Evolutionary conservation across 2,113 vertebrate species (phyloP).

Genomic region (Serinus canaria): DNA sequence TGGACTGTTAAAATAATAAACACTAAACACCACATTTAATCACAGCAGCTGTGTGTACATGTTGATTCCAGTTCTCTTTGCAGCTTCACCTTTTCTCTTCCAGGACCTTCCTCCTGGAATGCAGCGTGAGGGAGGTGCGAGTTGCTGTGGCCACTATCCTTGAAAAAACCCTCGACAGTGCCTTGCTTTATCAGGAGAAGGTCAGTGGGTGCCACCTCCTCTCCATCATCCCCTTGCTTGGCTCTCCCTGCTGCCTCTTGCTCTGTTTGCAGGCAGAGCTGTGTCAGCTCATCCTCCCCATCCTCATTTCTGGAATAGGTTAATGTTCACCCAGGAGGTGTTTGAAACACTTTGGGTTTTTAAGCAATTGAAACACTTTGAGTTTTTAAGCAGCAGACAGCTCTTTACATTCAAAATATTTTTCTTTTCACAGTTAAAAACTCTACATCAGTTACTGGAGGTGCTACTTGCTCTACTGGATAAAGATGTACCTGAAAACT

Average conservation of each 20-base stretch:
- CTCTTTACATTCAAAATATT: not conserved
- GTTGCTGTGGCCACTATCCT: slow-evolving; percentile 93
- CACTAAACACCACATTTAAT: not conserved
- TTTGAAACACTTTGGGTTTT: not conserved
- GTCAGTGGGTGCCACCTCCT: slow-evolving; percentile 62
- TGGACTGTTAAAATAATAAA: not conserved
- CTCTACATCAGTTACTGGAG: slow-evolving; percentile 85
- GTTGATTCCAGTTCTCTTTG: slow-evolving; percentile 21
- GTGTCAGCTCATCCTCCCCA: not conserved
- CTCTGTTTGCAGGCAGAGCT: not conserved
- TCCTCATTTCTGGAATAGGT: not conserved
- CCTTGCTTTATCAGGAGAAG: slow-evolving; percentile 91
- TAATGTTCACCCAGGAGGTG: not conserved
- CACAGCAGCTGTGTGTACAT: not conserved
- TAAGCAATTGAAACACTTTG: not conserved
- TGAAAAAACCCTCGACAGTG: slow-evolving; percentile 95
- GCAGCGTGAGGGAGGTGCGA: slow-evolving; percentile 92
- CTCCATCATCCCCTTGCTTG: not conserved
- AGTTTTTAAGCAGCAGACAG: not conserved
- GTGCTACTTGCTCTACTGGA: slow-evolving; percentile 91
- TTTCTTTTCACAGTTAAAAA: slow-evolving; percentile 72
- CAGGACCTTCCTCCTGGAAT: slow-evolving; percentile 94
- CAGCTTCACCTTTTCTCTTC: slow-evolving; percentile 26
- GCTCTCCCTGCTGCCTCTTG: not conserved
- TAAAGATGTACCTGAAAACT: slow-evolving; percentile 97